phyloP scores from a whole-genome alignment of 2,797 vertebrate genomes.

The Acipenser ruthenus region DNA sequence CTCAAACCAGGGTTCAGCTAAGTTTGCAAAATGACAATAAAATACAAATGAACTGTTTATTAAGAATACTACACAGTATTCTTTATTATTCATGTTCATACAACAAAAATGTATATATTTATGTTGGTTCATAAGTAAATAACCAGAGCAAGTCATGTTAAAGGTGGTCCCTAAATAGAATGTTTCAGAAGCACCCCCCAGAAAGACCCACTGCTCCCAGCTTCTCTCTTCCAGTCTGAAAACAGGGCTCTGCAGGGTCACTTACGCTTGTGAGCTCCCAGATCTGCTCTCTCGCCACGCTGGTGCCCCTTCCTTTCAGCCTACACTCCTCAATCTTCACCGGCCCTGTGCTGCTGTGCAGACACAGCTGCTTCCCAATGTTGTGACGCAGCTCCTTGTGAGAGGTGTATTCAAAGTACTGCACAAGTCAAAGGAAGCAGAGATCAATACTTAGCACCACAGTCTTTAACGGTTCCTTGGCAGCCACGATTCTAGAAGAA shows the following conservation, averaged over 20 bases:
- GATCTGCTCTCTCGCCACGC: conserved; percentile 62
- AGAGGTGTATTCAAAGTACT: conserved; percentile 89
- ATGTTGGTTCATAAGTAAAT: too few species aligned
- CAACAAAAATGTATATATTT: too few species aligned
- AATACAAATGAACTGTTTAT: too few species aligned
- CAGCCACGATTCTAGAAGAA: background rate
- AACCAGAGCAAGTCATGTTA: background rate
- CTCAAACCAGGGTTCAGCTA: too few species aligned
- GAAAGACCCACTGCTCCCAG: background rate
- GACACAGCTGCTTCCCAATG: conserved; percentile 82
- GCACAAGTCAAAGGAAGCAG: conserved; percentile 24
- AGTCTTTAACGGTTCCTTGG: background rate
- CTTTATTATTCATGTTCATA: too few species aligned
- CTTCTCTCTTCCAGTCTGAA: background rate
- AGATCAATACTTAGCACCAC: background rate
- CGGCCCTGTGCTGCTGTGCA: conserved; percentile 42
- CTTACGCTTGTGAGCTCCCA: conserved; percentile 80
- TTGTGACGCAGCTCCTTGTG: conserved; percentile 87
- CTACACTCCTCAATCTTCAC: conserved; percentile 65
- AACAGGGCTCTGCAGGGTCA: conserved; percentile 1
- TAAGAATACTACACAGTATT: too few species aligned
- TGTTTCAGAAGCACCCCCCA: background rate
- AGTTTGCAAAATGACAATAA: too few species aligned
- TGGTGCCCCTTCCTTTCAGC: conserved; percentile 66
- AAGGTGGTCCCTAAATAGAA: background rate